A percentile compares a stretch with the other conserved stretches of the same genome.
These are phyloP conservation scores for Peromyscus leucopus DNA, from an alignment of 2,113 vertebrate genomes.

Conservation along the genomic window DNA sequence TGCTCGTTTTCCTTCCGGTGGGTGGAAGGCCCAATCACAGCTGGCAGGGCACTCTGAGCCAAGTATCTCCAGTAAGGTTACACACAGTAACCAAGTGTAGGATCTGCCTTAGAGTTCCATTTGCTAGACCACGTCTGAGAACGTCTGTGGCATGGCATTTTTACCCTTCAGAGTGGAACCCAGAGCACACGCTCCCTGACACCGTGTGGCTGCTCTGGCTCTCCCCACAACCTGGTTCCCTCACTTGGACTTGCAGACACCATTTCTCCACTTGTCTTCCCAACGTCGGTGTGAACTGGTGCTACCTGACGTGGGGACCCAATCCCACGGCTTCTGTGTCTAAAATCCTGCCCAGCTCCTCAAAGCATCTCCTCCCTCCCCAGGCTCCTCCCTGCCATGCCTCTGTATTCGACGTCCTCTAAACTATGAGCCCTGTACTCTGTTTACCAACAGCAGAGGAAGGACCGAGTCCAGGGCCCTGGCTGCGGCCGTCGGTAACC, in stretches of 20 bases:
- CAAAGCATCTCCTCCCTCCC: not conserved
- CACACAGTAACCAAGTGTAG: not conserved
- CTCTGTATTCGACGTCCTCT: not conserved
- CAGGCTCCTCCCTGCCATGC: not conserved
- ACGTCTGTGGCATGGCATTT: not conserved
- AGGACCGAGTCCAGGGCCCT: not conserved
- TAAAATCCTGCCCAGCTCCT: not conserved
- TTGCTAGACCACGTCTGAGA: not conserved
- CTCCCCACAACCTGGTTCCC: not conserved
- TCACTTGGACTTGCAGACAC: accelerated
- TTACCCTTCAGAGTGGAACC: not conserved
- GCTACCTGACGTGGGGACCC: not conserved
- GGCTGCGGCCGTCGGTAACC: accelerated
- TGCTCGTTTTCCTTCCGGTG: not conserved
- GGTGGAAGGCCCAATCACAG: not conserved
- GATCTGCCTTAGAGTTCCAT: not conserved
- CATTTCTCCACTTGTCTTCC: not conserved
- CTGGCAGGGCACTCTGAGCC: not conserved
- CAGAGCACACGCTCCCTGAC: accelerated
- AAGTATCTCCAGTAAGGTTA: not conserved
- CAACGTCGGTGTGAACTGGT: accelerated
- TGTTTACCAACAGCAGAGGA: not conserved
- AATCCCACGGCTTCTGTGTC: not conserved
- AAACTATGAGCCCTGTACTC: not conserved
- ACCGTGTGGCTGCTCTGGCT: not conserved